Base-by-base conservation (phyloP, 1,140 invertebrate species). In the Pseudachorutes palmiensis region DNA sequence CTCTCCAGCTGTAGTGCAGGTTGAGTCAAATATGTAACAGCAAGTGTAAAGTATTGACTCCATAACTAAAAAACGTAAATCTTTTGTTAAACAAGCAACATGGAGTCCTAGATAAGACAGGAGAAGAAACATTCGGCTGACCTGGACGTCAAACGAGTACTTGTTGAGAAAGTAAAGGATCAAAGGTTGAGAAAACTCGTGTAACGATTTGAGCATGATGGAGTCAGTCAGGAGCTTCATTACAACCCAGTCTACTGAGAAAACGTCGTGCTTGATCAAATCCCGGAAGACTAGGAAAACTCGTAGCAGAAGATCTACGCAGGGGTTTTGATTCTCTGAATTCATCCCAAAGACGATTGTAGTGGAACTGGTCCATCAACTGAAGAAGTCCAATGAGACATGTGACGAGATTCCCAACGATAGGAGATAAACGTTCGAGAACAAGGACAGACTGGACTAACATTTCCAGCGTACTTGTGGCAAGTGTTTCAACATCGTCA, bases 181-280 rank as follows among this genome's bases (percentile, higher is more conserved):
- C 16, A 97, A 79, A 1, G 92, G 90, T 75, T 91, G 87, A 2
- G 92, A 89, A 66, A 97, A 84, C 74, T 95, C 90, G 77, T 92
- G 85, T 48, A 97, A 79, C 0, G 92, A 87, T 64, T 87, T 87
- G 2, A 96, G 78, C 64, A 98, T 86, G 3, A 96, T 87, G 79
- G 88, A 87, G 77, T 96, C 96, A 61, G 91, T 88, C 51, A 92
- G 85, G 82, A 97, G 88, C 75, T 91, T 86, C 78, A 98, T 91
- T 14, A 95, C 87, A 60, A 94, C 82, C 96, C 96, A 99, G 76
- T 97, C 94, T 0, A 83, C 79, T 2, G 92, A 88, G 75, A 94
- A 98, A 0, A 97, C 88, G 70, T 90, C 86, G 76, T 90, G 83
- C 70, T 85, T 83, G 19, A 95, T 86, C 2, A 97, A 82, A 76